Evolutionary conservation across 2,797 vertebrate species (phyloP), one percentile per base, ranked within the genome.

Genomic region (Chlorospingus flavigularis): DNA sequence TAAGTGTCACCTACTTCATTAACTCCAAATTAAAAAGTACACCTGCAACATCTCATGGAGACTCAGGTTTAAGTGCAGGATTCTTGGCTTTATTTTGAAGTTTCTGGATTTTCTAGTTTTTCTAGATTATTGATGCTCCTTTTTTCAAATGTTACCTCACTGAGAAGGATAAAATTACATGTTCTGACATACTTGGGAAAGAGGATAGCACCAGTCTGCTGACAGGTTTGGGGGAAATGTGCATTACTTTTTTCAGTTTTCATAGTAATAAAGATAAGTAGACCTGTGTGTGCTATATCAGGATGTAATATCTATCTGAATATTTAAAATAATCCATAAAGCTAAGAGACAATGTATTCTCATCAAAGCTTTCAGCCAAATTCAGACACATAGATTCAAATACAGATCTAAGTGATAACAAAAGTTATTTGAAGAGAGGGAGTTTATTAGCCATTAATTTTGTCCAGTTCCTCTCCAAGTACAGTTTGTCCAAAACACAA

Each of bases 201-300:
- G 25, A 86, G 7, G 3, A 67, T 30, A 3, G 0, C 11, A 40
- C 7, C 6, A 55, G 17, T 28, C 18, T 66, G 28, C 11, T 43
- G 14, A 13, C 17, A 75, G 33, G 13, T 7, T 10, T 81, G n/a
- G 18, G 15, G 71, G 74, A 86, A 13, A 14, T 39, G 2, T 62
- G 31, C 45, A 35, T 54, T 28, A 24, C 1, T 25, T 58, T 77
- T 86, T 65, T 74, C 12, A 71, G 1, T 10, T 62, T 47, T 5
- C 18, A 4, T 17, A 63, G 15, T 43, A 67, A 17, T 51, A 81
- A 63, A 68, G 30, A 43, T 33, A 63, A 58, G 4, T 25, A 77
- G 25, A 75, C 4, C 1, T 16, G 0, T 58, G 30, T 53, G 9
- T 47, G 5, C 4, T 53, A 6, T 11, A 33, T 24, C 18, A 28